These are phyloP conservation scores for Gobiocypris rarus DNA, from an alignment of 2,113 vertebrate species.

Conservation along the genomic window DNA sequence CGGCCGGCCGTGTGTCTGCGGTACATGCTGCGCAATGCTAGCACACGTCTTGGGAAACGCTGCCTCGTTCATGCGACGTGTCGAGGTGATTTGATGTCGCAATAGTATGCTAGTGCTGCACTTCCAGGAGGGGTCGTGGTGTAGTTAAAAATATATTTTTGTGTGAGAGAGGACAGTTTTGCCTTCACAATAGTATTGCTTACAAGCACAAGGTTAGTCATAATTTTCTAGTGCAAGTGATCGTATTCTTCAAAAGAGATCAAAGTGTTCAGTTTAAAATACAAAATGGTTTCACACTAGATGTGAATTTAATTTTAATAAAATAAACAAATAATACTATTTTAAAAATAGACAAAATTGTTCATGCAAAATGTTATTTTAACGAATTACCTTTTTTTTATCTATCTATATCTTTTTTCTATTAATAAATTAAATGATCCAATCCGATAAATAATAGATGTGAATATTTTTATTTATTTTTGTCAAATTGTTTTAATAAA, in stretches of 20 bases:
- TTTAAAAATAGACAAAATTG: too few species aligned
- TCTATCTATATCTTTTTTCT: too few species aligned
- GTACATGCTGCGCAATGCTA: neutral
- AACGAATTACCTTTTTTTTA: too few species aligned
- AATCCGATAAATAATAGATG: neutral
- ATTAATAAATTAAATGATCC: neutral
- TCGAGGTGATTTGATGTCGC: neutral
- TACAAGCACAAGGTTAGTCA: neutral
- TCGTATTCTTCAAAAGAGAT: neutral
- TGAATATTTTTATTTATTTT: too few species aligned
- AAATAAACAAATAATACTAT: too few species aligned
- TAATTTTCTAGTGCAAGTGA: neutral
- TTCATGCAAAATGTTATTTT: too few species aligned
- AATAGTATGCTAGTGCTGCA: neutral
- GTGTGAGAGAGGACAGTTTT: neutral
- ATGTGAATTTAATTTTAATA: too few species aligned
- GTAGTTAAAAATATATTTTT: neutral
- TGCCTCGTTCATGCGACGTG: neutral
- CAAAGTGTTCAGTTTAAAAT: too few species aligned
- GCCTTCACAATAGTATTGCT: neutral
- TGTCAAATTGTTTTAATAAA: too few species aligned
- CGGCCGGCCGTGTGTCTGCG: neutral
- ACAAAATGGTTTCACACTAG: too few species aligned
- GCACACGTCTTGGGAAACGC: neutral
- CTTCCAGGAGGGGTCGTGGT: neutral